Evolutionary conservation across 2,888 invertebrate species (phyloP).

Genomic region (Diaprepes abbreviatus): DNA sequence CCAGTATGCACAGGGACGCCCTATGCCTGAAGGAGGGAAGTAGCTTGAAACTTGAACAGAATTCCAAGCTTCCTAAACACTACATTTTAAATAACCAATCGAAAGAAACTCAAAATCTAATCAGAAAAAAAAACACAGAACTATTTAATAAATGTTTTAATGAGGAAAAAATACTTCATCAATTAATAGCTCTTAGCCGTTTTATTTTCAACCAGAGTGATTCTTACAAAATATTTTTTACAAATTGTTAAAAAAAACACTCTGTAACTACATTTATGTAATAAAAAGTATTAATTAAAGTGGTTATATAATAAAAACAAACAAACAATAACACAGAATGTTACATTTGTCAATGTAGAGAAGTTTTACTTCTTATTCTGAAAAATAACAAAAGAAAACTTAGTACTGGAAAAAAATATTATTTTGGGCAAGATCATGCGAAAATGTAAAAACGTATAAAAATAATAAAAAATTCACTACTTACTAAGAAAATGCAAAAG

Average conservation of each 20-base stretch:
- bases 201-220: too few relatives aligned
- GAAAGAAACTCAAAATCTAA: too few relatives aligned
- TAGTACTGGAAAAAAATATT: neutral
- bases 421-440: conserved; percentile 14
- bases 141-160: too few relatives aligned
- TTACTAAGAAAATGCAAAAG: conserved; percentile 28
- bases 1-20: too few relatives aligned
- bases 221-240: too few relatives aligned
- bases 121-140: too few relatives aligned
- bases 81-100: too few relatives aligned
- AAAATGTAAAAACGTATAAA: conserved; percentile 20
- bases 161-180: too few relatives aligned
- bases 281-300: neutral
- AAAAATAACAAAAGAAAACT: conserved; percentile 37
- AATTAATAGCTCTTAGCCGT: too few relatives aligned
- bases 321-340: conserved; percentile 11
- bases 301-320: neutral
- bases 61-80: too few relatives aligned
- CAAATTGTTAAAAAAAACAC: conserved; percentile 7
- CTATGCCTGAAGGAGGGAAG: too few relatives aligned
- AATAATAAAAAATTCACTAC: conserved; percentile 29
- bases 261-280: conserved; percentile 1
- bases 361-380: conserved; percentile 54
- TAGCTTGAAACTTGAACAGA: too few relatives aligned
- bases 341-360: neutral